These are phyloP conservation scores for Brachionus paranguensis DNA, from an alignment of 1,140 invertebrate species.

Conservation along the genomic window DNA sequence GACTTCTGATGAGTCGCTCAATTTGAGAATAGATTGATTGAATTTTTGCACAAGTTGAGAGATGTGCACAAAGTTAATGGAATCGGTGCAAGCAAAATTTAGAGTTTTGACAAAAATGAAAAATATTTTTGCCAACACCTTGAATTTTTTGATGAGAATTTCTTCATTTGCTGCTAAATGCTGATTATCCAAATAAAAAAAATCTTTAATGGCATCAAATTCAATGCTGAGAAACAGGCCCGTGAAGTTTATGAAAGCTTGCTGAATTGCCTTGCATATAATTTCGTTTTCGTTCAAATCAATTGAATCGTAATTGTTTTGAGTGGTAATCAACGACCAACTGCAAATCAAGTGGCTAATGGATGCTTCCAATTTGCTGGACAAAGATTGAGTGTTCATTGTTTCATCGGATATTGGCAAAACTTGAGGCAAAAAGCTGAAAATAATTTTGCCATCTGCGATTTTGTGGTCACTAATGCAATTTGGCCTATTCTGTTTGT, in stretches of 20 bases:
- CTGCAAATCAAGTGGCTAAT: neutral
- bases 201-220: neutral
- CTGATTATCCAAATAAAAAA: neutral
- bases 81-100: neutral
- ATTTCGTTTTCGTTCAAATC: neutral
- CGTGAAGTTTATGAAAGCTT: neutral
- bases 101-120: neutral
- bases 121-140: neutral
- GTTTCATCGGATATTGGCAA: neutral
- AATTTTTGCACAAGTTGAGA: neutral
- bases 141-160: neutral
- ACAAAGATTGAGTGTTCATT: neutral
- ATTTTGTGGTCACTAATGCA: neutral
- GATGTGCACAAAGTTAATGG: neutral
- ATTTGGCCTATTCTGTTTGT: neutral
- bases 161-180: neutral
- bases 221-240: neutral
- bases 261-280: neutral
- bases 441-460: constrained; percentile 36
- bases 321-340: neutral
- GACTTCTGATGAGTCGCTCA: neutral
- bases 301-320: neutral
- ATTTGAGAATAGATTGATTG: constrained; percentile 7
- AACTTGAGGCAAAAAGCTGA: constrained; percentile 37
- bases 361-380: neutral